phyloP scores from a whole-genome alignment of 2,888 invertebrate genomes.

The Eustalomyia histrio region DNA sequence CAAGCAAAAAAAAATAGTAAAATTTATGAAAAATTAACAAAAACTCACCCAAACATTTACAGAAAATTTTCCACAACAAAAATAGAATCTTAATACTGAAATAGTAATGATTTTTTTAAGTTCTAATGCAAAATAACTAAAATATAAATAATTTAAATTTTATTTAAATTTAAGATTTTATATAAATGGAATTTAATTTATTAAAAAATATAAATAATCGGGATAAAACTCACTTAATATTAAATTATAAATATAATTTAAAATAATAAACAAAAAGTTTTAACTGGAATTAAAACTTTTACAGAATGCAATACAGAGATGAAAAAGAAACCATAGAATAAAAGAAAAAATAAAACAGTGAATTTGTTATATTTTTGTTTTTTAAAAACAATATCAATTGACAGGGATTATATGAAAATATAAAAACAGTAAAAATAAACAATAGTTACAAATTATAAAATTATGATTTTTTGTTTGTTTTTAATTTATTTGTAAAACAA shows the following conservation, averaged over 20 bases:
- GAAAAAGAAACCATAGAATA: constrained; percentile 53
- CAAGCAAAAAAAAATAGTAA: constrained; percentile 69
- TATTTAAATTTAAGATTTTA: constrained; percentile 49
- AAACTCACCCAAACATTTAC: constrained; percentile 28
- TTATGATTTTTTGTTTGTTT: constrained; percentile 18
- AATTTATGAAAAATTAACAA: constrained; percentile 55
- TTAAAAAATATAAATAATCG: constrained; percentile 22
- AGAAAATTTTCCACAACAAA: constrained; percentile 7
- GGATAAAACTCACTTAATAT: constrained; percentile 6
- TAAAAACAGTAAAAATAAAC: constrained; percentile 54
- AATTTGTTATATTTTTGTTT: constrained; percentile 66
- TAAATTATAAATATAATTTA: constrained; percentile 20
- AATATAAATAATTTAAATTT: constrained; percentile 25
- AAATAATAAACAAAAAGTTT: neutral
- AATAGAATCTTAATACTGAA: constrained; percentile 25
- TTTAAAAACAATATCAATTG: constrained; percentile 71
- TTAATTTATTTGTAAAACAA: constrained; percentile 15
- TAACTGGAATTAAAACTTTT: constrained; percentile 1
- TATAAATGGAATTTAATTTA: constrained; percentile 41
- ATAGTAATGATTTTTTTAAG: constrained; percentile 43
- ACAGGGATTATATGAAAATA: constrained; percentile 73
- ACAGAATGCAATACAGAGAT: constrained; percentile 4
- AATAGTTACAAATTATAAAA: constrained; percentile 51
- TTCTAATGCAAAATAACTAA: constrained; percentile 6
- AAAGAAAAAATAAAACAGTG: constrained; percentile 55